phyloP scores from a whole-genome alignment of 2,113 vertebrate species.

The Corythornis vintsioides region DNA sequence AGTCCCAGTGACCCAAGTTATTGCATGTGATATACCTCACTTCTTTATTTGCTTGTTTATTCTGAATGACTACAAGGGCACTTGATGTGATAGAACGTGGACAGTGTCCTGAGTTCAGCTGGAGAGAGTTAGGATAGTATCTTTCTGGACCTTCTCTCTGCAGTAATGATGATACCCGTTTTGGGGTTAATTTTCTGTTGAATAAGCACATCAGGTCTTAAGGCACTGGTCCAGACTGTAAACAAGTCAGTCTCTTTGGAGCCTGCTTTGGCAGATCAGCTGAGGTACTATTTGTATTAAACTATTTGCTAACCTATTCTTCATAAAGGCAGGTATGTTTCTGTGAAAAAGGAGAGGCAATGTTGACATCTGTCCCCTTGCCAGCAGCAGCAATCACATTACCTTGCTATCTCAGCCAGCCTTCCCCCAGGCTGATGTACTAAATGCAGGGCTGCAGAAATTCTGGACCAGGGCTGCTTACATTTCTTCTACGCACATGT shows the following conservation, averaged over 20 bases:
- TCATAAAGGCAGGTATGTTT: constrained; percentile 63
- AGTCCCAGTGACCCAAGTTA: constrained; percentile 31
- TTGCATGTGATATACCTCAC: constrained; percentile 47
- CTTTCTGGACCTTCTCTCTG: constrained; percentile 28
- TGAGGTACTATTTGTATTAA: constrained; percentile 50
- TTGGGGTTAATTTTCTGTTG: constrained; percentile 65
- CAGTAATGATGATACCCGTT: constrained; percentile 41
- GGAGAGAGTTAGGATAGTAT: constrained; percentile 44
- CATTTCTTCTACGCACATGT: background rate
- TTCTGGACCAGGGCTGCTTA: background rate
- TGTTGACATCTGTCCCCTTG: constrained; percentile 37
- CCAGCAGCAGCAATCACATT: constrained; percentile 23
- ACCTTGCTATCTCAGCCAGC: constrained; percentile 9
- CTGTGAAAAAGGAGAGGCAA: constrained; percentile 54
- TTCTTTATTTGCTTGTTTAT: constrained; percentile 53
- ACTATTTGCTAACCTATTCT: constrained; percentile 64
- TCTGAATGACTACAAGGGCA: background rate
- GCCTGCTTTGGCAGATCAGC: constrained; percentile 52
- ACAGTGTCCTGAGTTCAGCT: constrained; percentile 43
- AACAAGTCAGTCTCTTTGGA: constrained; percentile 70
- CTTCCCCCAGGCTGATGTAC: background rate
- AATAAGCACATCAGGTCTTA: constrained; percentile 65
- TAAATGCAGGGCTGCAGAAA: constrained; percentile 15
- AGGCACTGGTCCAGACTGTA: constrained; percentile 57
- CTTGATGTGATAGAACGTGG: constrained; percentile 26